Base-by-base conservation (phyloP, 2,113 vertebrate genomes). In the Eulemur rufifrons region DNA sequence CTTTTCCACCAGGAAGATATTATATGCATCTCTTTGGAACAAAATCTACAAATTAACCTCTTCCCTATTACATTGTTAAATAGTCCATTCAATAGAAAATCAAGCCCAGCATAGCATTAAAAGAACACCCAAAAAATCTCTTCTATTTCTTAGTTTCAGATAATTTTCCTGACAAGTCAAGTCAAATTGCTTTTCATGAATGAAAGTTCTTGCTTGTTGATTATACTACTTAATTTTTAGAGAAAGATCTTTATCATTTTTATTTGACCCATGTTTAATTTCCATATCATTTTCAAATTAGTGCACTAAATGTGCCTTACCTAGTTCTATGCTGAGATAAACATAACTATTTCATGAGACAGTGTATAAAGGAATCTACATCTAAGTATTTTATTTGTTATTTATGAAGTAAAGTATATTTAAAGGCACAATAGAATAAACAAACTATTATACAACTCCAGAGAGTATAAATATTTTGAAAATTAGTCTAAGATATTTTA, bases 391-490 rank as follows among this genome's bases (percentile, higher is more conserved):
- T 82, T 71, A 95, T 71, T 96, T 13, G 39, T 78, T 93, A 87
- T 50, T 15, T 91, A n/a, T 18, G 81, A 86, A n/a, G 17, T 20
- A 64, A 84, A 54, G 32, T 47, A 76, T 89, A 85, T 76, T 94
- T 90, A 90, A 93, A 94, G 8, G 3, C 34, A 80, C 2, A 81
- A 50, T 27, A 69, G 76, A 68, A 93, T 92, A 77, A 97, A 63
- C 25, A 93, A 25, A 37, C 34, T 69, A 64, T 39, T 81, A 77
- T 17, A 94, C 11, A 89, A 80, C 5, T 52, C 71, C 42, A 76
- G 23, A 90, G 59, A 92, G 87, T 34, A 39, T 64, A 96, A 91
- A 88, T 92, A 61, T 66, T 81, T 93, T 78, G 56, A 94, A 25
- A 32, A 47, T 81, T 86, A 91, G 6, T 73, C 14, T 47, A 89